Base-by-base conservation (phyloP, 2,113 vertebrate genomes). In the Callipepla californica region DNA sequence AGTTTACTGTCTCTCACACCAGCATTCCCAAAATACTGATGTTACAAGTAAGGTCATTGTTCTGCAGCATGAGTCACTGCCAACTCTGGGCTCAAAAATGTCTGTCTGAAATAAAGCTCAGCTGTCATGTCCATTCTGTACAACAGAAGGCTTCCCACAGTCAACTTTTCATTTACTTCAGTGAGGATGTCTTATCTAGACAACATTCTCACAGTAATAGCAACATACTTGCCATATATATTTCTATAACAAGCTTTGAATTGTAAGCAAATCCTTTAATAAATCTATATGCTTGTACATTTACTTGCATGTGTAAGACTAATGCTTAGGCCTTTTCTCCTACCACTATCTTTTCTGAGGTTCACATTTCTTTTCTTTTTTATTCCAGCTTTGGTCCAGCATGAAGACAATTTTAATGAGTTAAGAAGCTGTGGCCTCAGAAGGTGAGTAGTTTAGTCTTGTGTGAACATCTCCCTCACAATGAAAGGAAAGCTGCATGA, bases 21-120 rank as follows among this genome's bases (percentile, higher is more conserved):
- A 65, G 25, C 44, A 69, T 86, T 91, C 80, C 50, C 59, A 82
- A 91, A 85, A 85, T 79, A 81, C 57, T 73, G 65, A 70, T 63
- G 78, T 79, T 68, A 66, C 83, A 95, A 94, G 80, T 59, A 68
- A 85, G 81, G 78, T 89, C 87, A 90, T 94, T 92, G 95, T 95
- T 94, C 53, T 87, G 34, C 13, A 47, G 32, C 26, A 25, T 47
- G 80, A 86, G 73, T 62, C 50, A 5, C 78, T 88, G 87, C 88
- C 84, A 96, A 83, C 45, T 57, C 44, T 25, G 53, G 84, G 69
- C 61, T 94, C 53, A 85, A 55, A 94, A 92, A 90, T 25, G 47
- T 72, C 65, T 78, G 69, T 87, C 89, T 95, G 74, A 94, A 95
- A 85, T 90, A 91, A 92, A 86, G 48, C 36, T 79, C 75, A 62